Percentiles rank a stretch among this genome's conserved stretches.
Conservation (phyloP, 1,140 invertebrate genomes). For the Sinella curviseta region DNA sequence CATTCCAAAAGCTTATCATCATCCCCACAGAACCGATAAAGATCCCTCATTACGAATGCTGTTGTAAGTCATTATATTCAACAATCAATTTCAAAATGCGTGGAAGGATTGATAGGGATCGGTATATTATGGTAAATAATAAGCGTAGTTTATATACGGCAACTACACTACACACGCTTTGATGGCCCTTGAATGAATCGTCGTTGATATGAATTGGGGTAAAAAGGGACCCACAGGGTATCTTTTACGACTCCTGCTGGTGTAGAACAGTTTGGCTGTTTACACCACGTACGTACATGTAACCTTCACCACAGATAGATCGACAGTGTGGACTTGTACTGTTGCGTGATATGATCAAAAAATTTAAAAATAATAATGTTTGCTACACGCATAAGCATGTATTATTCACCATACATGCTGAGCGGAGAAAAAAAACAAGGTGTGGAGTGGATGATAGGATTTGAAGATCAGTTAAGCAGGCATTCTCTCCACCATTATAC, state of each 20-base stretch:
- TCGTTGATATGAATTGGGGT: slow-evolving; percentile 5
- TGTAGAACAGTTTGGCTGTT: not conserved
- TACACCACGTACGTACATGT: slow-evolving; percentile 1
- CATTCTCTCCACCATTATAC: not conserved
- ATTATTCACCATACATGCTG: no score
- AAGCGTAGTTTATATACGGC: not conserved
- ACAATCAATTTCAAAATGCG: slow-evolving; percentile 20
- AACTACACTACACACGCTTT: not conserved
- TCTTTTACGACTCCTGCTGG: slow-evolving; percentile 22
- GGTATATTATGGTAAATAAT: not conserved
- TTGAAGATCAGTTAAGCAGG: not conserved
- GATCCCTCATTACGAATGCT: slow-evolving; percentile 23
- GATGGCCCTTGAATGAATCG: slow-evolving; percentile 24
- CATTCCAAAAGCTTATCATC: slow-evolving; percentile 12
- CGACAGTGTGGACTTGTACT: not conserved
- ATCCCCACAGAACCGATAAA: not conserved
- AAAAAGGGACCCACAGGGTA: slow-evolving; percentile 25
- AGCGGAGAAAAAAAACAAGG: not conserved
- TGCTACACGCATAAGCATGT: not conserved
- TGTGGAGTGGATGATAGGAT: slow-evolving; percentile 15
- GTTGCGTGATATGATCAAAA: slow-evolving; percentile 8
- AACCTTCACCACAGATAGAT: not conserved
- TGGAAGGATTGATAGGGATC: slow-evolving; percentile 3
- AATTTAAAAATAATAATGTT: slow-evolving; percentile 13
- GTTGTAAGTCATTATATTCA: slow-evolving; percentile 22